Evolutionary conservation across 2,888 invertebrate species (phyloP), one percentile per base, ranked within the genome.

Genomic region (Leucophenga montana): DNA sequence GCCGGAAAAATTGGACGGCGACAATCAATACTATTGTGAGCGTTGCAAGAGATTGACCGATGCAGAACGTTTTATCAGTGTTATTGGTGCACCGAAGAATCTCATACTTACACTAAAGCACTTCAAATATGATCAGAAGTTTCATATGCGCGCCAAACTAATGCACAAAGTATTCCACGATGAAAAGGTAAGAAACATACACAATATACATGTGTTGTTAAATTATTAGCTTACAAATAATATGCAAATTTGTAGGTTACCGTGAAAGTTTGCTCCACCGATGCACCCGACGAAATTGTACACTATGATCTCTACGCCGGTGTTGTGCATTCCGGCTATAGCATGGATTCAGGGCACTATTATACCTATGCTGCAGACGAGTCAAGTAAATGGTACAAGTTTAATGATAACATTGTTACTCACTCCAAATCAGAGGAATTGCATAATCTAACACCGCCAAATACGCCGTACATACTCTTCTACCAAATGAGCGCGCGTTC

Each of bases 281-380:
- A 87, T 74, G 73, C 83, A 70, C 69, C 82, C 44, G 85, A 84
- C 69, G 88, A 87, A 75, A 82, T 84, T 0, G 91, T 91, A 70
- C 89, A 90, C 18, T 96, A 95, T 86, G 90, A 91, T 48, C 88
- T 97, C 44, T 95, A 95, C 85, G 95, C 95, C 0, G 95, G 95
- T 0, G 94, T 97, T 0, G 93, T 97, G 0, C 97, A 97, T 87
- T 92, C 93, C 0, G 97, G 97, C 1, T 92, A 92, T 22, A 94
- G 94, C 66, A 92, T 95, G 75, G 95, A 96, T 84, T 94, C 94
- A 0, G 97, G 96, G 0, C 97, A 97, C 85, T 97, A 97, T 86
- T 95, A 95, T 86, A 95, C 95, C 0, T 92, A 95, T 71, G 95
- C 94, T 0, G 91, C 92, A 46, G 94, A 94, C 83, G 89, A 82